A percentile compares a stretch with the other conserved stretches of the same genome.
Conservation (phyloP, 1,140 invertebrate species). For the Procambarus clarkii region DNA sequence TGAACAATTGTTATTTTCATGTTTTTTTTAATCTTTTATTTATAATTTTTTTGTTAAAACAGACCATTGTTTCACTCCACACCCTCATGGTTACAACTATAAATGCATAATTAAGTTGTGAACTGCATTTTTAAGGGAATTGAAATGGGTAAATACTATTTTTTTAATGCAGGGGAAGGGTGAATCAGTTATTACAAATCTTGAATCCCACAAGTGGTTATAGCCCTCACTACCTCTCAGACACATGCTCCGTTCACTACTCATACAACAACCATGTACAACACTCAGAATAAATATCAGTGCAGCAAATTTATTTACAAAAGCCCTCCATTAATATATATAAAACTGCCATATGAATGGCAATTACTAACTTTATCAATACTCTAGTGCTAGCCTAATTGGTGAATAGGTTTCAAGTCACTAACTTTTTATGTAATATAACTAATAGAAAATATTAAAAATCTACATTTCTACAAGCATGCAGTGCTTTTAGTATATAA, state of each 20-base stretch:
- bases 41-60: too few species aligned
- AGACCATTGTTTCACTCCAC: too few species aligned
- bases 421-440: not conserved
- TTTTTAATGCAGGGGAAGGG: too few species aligned
- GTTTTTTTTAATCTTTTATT: too few species aligned
- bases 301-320: not conserved
- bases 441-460: not conserved
- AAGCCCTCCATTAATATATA: not conserved
- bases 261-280: not conserved
- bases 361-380: not conserved
- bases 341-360: not conserved
- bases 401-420: not conserved
- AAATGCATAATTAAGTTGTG: too few species aligned
- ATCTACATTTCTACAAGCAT: slow-evolving; percentile 6
- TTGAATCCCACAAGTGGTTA: not conserved
- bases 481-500: not conserved
- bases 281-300: not conserved
- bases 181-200: too few species aligned
- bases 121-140: too few species aligned
- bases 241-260: not conserved
- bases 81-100: too few species aligned
- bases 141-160: too few species aligned
- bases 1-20: too few species aligned
- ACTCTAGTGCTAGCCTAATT: not conserved
- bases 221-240: not conserved